Conservation (phyloP, 2,113 vertebrate species). For the Romanogobio albipinnatus region DNA sequence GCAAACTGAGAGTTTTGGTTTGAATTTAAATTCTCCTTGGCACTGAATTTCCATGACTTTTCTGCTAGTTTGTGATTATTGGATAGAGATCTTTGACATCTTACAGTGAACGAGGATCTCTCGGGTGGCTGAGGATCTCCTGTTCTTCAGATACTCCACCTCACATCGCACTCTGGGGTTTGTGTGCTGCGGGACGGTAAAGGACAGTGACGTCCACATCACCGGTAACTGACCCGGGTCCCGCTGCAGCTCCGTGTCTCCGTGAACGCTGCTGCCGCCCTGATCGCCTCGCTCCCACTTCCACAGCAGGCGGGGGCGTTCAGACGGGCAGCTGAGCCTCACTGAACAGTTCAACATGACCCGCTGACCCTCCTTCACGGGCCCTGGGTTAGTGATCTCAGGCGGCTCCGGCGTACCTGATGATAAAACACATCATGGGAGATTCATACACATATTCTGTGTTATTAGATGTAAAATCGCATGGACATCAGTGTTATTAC, state of each 20-base stretch:
- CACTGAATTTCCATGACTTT: too few species aligned
- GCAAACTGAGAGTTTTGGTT: too few species aligned
- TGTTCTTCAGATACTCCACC: constrained; percentile 60
- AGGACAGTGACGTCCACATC: constrained; percentile 68
- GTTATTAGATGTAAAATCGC: not conserved
- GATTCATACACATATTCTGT: not conserved
- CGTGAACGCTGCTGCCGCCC: constrained; percentile 46
- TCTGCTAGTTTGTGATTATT: too few species aligned
- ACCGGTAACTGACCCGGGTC: constrained; percentile 44
- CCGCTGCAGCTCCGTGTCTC: constrained; percentile 41
- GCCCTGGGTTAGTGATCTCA: constrained; percentile 62
- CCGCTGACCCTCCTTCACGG: constrained; percentile 69
- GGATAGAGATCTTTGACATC: too few species aligned
- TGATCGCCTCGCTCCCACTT: constrained; percentile 62
- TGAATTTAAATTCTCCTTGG: too few species aligned
- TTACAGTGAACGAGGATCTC: constrained; percentile 75
- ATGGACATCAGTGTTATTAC: not conserved
- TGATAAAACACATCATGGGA: not conserved
- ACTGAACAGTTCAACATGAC: constrained; percentile 75
- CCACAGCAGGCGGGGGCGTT: constrained; percentile 71
- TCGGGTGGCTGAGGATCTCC: constrained; percentile 7
- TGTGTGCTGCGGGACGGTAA: constrained; percentile 66
- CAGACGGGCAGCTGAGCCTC: constrained; percentile 68
- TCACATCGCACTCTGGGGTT: constrained; percentile 73
- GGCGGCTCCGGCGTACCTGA: constrained; percentile 70